Evolutionary conservation across 2,797 vertebrate genomes (phyloP), one percentile per base, ranked within the genome.

Genomic region (Sebastes elongatus): DNA sequence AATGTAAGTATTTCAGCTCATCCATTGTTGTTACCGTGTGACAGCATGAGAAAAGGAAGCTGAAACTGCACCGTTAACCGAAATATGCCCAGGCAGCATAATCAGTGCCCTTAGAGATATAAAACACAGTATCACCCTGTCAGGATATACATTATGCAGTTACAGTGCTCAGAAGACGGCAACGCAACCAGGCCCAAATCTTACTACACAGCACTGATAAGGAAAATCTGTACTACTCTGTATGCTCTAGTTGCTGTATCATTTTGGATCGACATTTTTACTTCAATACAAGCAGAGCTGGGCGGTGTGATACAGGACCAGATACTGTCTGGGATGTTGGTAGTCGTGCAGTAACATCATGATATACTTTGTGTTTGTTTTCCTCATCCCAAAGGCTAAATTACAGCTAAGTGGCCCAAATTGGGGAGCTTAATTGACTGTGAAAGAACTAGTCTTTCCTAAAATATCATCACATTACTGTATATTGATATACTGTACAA

Each of bases 51-150:
- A 87, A 87, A 83, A 76, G 87, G 81, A 87, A 87, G 86, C 84
- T 78, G 86, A 88, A 92, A 83, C 87, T 83, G 91, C 92, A 87
- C 84, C 25, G 90, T 91, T 91, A 91, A 92, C 92, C 83, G 87
- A 92, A 95, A 95, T 92, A 91, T 95, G 93, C 91, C 86, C 85
- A 84, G 91, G 86, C 93, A 93, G 94, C 93, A 94, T 89, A 91
- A 94, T 93, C 90, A 81, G 78, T 80, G 89, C 88, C 93, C 93
- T 92, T 77, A 88, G 92, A 94, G 92, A 92, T 88, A 90, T 92
- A 92, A 91, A 93, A 93, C 92, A 92, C 89, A 93, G 92, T 93
- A 91, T 92, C 89, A 84, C 83, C 84, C 86, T 91, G 92, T 91
- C 92, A 89, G 91, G 87, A 71, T 88, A 84, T 93, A 88, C 86